These are phyloP conservation scores for Dasyurus viverrinus DNA, from an alignment of 2,113 vertebrate genomes.

Conservation along the genomic window DNA sequence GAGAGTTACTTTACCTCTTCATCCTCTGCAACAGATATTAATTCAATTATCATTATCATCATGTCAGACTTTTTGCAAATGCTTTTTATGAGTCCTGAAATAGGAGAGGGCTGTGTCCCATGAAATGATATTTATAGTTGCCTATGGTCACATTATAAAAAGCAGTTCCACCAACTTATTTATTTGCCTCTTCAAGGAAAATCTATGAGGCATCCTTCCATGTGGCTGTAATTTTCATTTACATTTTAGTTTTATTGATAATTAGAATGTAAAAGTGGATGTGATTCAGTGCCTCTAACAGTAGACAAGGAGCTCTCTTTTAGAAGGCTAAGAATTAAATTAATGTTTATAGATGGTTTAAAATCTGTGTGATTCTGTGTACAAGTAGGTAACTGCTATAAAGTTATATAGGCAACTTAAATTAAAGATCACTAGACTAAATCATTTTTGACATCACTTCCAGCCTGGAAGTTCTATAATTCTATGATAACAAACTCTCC, in stretches of 20 bases:
- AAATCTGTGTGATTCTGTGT: neutral
- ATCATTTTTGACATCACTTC: neutral
- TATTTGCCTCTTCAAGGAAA: neutral
- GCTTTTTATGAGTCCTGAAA: neutral
- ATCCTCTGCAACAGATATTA: neutral
- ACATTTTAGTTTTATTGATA: neutral
- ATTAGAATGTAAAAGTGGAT: neutral
- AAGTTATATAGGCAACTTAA: neutral
- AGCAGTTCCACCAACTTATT: neutral
- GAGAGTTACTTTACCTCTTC: neutral
- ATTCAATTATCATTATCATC: neutral
- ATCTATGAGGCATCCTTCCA: neutral
- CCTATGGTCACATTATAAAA: neutral
- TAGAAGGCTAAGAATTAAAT: neutral
- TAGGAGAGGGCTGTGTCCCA: neutral
- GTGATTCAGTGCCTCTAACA: neutral
- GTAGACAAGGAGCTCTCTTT: neutral
- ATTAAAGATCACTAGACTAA: neutral
- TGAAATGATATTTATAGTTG: neutral
- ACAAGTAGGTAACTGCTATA: neutral
- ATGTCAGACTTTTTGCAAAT: neutral
- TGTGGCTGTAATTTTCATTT: neutral
- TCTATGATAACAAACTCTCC: neutral
- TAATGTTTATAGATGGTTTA: neutral
- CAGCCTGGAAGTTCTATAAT: neutral